phyloP scores from a whole-genome alignment of 2,113 vertebrate species.

The Amphiprion percula region DNA sequence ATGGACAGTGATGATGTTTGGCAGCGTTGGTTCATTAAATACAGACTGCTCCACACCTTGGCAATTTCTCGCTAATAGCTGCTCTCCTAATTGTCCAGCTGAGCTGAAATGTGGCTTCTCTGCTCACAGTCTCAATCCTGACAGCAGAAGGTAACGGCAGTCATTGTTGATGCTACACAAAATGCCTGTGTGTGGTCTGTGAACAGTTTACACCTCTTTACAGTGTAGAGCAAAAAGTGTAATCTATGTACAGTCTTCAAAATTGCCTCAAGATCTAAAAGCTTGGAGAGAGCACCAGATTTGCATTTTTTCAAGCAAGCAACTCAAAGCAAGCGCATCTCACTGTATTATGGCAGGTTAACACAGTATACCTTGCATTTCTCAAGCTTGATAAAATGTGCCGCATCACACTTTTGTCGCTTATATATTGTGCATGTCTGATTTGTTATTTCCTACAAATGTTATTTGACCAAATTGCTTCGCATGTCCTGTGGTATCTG shows the following conservation, averaged over 20 bases:
- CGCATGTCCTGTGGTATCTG: background rate
- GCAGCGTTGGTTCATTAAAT: conserved; percentile 3
- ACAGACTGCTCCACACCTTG: background rate
- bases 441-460: background rate
- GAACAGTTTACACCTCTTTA: background rate
- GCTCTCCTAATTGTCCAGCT: background rate
- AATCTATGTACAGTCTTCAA: background rate
- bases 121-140: background rate
- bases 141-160: background rate
- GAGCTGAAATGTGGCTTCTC: background rate
- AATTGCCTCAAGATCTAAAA: conserved; percentile 3
- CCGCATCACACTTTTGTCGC: background rate
- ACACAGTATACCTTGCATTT: background rate
- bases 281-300: background rate
- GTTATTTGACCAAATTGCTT: background rate
- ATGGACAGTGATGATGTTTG: background rate
- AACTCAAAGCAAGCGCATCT: background rate
- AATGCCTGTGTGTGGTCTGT: background rate
- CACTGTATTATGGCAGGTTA: background rate
- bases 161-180: background rate
- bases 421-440: background rate
- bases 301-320: conserved; percentile 1
- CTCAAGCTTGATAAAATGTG: background rate
- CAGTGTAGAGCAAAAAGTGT: background rate
- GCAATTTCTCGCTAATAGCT: conserved; percentile 8